Conservation (phyloP, 2,888 invertebrate species). For the Dynastes hyllus region DNA sequence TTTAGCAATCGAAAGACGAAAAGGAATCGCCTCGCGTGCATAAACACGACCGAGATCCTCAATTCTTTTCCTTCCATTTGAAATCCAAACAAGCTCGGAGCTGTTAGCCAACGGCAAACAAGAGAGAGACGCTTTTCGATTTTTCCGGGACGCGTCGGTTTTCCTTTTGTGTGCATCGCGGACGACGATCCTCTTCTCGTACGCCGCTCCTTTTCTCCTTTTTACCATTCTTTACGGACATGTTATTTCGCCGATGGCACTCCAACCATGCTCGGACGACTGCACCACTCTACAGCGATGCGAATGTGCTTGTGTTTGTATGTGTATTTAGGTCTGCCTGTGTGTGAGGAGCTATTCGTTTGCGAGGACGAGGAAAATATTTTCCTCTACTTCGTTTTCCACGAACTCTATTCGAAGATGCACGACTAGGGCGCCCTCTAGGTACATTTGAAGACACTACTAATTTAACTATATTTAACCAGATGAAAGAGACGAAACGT, state of each 20-base stretch:
- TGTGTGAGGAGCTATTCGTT: too few relatives aligned
- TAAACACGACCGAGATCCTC: neutral
- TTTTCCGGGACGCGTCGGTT: constrained; percentile 10
- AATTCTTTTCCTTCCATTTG: constrained; percentile 13
- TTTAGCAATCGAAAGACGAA: too few relatives aligned
- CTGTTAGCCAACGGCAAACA: neutral
- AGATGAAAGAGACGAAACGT: too few relatives aligned
- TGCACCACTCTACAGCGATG: too few relatives aligned
- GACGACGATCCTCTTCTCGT: neutral
- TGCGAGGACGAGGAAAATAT: neutral
- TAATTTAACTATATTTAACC: too few relatives aligned
- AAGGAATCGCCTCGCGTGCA: neutral
- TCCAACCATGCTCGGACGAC: neutral
- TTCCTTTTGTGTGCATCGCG: constrained; percentile 23
- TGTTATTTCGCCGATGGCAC: constrained; percentile 20
- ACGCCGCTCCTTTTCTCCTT: neutral
- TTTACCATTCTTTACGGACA: constrained; percentile 29
- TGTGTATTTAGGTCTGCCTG: too few relatives aligned
- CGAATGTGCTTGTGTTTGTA: too few relatives aligned
- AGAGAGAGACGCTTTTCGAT: constrained; percentile 3
- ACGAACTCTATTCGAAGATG: neutral
- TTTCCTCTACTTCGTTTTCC: constrained; percentile 27
- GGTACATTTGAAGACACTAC: too few relatives aligned
- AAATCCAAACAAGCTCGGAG: constrained; percentile 18
- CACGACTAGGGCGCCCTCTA: too few relatives aligned